Conservation (phyloP, 2,113 vertebrate genomes). For the Climacteris rufus region DNA sequence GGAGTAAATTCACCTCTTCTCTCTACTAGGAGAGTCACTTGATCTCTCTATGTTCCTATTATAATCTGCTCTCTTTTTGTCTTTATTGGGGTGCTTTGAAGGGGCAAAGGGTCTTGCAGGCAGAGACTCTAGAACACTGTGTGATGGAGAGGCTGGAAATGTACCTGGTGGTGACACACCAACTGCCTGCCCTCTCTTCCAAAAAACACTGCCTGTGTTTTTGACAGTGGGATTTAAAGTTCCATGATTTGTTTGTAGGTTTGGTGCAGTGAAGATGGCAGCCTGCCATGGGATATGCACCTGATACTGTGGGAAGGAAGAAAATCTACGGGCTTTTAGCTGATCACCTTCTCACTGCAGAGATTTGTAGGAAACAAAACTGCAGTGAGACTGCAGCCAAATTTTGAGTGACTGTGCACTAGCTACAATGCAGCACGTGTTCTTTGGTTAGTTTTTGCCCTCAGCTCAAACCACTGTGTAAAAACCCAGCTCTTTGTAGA, state of each 20-base stretch:
- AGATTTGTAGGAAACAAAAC: background rate
- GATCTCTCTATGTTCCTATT: background rate
- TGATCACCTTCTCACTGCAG: background rate
- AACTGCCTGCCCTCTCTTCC: background rate
- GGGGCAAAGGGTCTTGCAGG: background rate
- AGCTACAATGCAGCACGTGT: background rate
- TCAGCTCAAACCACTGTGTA: background rate
- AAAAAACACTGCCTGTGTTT: background rate
- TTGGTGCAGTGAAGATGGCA: background rate
- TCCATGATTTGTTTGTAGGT: rapidly evolving
- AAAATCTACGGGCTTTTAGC: background rate
- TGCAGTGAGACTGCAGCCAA: background rate
- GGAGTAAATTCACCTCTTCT: background rate
- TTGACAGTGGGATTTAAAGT: background rate
- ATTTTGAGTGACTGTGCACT: background rate
- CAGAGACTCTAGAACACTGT: background rate
- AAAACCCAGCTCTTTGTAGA: background rate
- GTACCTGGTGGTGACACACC: background rate
- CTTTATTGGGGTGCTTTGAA: background rate
- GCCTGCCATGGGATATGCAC: background rate
- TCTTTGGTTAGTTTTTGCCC: background rate
- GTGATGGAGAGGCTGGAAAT: background rate
- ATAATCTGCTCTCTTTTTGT: background rate
- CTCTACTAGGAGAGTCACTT: background rate
- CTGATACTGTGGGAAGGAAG: background rate